These are phyloP conservation scores for Pecten maximus DNA, from an alignment of 2,888 invertebrate species.

Conservation along the genomic window DNA sequence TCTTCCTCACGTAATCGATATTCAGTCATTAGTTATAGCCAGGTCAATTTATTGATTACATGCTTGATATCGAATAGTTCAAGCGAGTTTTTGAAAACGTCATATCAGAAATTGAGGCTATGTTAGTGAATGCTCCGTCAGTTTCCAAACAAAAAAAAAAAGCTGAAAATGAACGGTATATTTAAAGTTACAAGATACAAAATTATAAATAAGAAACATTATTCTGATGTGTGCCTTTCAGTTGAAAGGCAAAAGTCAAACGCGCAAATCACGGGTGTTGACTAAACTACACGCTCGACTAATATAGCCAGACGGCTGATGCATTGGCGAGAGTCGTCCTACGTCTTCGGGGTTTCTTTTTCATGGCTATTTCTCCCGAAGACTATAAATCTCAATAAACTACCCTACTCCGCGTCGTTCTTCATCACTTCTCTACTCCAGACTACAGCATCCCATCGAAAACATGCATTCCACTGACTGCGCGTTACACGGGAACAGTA, in stretches of 20 bases:
- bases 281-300: neutral
- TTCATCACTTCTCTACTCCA: neutral
- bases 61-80: neutral
- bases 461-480: constrained; percentile 8
- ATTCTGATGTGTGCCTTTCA: no score
- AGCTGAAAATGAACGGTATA: no score
- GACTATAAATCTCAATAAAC: constrained; percentile 19
- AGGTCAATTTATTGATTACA: neutral
- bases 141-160: no score
- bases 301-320: neutral
- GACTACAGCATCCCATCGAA: neutral
- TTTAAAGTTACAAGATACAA: no score
- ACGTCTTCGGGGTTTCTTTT: neutral
- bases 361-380: constrained; percentile 7
- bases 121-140: no score
- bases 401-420: neutral
- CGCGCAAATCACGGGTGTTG: neutral
- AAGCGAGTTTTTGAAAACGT: no score
- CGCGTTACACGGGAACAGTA: neutral
- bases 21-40: neutral
- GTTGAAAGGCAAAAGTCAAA: neutral
- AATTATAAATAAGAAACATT: no score
- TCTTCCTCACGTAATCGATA: neutral
- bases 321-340: neutral
- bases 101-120: no score